phyloP scores from a whole-genome alignment of 2,113 vertebrate species.

The Anser brachyrhynchus region DNA sequence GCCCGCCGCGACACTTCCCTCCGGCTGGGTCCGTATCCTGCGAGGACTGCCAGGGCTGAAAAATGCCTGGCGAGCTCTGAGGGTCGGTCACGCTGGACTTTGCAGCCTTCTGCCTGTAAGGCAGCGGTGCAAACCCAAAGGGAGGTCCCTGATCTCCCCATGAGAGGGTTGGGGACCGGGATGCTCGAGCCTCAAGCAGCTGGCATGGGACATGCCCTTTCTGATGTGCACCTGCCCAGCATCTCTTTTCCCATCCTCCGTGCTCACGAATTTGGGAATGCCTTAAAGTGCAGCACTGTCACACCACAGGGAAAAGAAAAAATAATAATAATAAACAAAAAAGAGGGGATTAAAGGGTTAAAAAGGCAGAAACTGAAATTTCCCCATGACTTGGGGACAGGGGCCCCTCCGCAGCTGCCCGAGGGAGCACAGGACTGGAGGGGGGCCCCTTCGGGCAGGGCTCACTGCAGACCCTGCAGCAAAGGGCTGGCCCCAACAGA shows the following conservation, averaged over 20 bases:
- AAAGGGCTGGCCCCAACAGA: background rate
- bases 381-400: background rate
- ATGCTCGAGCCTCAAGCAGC: fast-evolving
- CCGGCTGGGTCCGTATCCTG: background rate
- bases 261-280: background rate
- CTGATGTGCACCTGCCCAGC: background rate
- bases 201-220: background rate
- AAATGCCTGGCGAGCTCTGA: background rate
- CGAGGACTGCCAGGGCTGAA: background rate
- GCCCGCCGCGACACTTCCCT: background rate
- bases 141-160: fast-evolving
- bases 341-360: background rate
- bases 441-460: too few species aligned
- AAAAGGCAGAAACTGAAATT: background rate
- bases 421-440: background rate
- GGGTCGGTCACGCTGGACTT: background rate
- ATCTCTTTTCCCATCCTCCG: background rate
- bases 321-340: too few species aligned
- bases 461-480: background rate
- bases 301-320: fast-evolving
- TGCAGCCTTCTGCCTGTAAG: background rate
- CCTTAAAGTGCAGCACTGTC: background rate
- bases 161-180: background rate
- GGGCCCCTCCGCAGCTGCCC: background rate
- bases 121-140: background rate